Evolutionary conservation across 2,888 invertebrate genomes (phyloP).

Genomic region (Lasioglossum villosulum): DNA sequence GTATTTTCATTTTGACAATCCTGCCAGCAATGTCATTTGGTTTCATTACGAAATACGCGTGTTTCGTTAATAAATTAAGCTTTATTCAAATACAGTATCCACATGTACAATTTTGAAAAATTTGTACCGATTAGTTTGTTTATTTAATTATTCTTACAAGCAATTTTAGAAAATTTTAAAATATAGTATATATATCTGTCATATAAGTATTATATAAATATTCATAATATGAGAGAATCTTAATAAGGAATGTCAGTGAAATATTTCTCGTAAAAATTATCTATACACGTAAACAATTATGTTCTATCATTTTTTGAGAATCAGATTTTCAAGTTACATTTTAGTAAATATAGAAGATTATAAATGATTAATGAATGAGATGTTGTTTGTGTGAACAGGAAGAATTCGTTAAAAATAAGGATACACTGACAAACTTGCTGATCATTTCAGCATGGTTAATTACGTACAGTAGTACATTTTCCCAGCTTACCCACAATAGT

Average conservation of each 20-base stretch:
- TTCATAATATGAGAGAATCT: not conserved
- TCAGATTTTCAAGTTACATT: not conserved
- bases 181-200: too few relatives aligned
- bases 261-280: not conserved
- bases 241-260: not conserved
- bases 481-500: constrained; percentile 27
- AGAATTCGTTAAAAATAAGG: not conserved
- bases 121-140: not conserved
- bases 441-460: not conserved
- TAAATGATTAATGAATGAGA: not conserved
- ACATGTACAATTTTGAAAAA: not conserved
- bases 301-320: not conserved
- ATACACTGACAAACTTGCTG: not conserved
- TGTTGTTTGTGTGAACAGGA: not conserved
- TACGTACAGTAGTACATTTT: not conserved
- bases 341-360: not conserved
- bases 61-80: not conserved
- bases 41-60: not conserved
- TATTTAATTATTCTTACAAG: not conserved
- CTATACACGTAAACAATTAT: not conserved
- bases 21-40: not conserved
- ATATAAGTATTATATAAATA: too few relatives aligned
- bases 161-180: too few relatives aligned
- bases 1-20: not conserved
- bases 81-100: not conserved